phyloP scores from a whole-genome alignment of 2,113 vertebrate species.

The Leptocoma aspasia region DNA sequence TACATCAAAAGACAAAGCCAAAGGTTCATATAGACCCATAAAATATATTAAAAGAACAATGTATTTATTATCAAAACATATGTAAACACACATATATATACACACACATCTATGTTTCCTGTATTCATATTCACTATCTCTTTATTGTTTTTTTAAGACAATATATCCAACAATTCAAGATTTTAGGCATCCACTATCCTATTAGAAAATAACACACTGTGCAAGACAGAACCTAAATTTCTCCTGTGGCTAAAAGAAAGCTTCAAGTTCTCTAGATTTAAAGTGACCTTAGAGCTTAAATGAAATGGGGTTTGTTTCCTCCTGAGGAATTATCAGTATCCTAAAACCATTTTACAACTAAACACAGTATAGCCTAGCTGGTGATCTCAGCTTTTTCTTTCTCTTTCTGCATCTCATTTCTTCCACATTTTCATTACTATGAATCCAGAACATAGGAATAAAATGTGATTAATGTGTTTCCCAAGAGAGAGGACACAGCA shows the following conservation, averaged over 20 bases:
- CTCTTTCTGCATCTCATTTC: neutral
- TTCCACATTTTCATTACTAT: neutral
- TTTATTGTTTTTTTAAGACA: neutral
- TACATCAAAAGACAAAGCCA: neutral
- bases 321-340: neutral
- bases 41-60: neutral
- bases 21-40: neutral
- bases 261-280: neutral
- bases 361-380: neutral
- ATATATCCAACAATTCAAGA: neutral
- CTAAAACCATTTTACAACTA: neutral
- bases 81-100: accelerated
- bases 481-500: neutral
- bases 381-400: neutral
- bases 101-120: neutral
- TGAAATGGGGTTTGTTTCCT: neutral
- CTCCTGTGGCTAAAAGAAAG: neutral
- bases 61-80: neutral
- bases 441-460: neutral
- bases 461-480: neutral
- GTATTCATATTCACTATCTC: neutral
- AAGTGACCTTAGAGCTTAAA: neutral
- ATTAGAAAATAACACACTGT: neutral
- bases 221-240: neutral
- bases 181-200: neutral